Percentiles rank a stretch among this genome's conserved stretches.
Evolutionary conservation across 2,797 vertebrate species (phyloP).

Genomic region (Chanos chanos): DNA sequence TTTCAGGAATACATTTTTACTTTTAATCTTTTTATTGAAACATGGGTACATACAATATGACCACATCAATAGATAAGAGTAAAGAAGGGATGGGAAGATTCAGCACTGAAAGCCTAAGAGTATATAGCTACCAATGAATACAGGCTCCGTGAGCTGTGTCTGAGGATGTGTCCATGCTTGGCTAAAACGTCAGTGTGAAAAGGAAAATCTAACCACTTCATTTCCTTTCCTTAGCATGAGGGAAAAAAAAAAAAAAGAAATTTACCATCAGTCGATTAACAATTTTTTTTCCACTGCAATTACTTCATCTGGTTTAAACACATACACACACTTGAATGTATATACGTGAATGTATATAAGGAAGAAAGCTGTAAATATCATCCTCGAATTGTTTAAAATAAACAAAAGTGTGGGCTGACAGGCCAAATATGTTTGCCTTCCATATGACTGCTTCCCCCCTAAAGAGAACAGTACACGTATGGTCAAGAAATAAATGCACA

Average conservation of each 20-base stretch:
- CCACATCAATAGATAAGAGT: constrained; percentile 66
- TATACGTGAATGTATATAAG: constrained; percentile 68
- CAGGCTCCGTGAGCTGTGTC: constrained; percentile 64
- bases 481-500: constrained; percentile 57
- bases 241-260: constrained; percentile 40
- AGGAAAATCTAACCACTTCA: constrained; percentile 55
- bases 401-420: constrained; percentile 56
- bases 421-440: constrained; percentile 63
- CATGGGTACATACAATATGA: constrained; percentile 73
- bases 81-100: constrained; percentile 65
- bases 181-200: constrained; percentile 53
- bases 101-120: constrained; percentile 47
- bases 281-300: constrained; percentile 45
- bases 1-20: constrained; percentile 67
- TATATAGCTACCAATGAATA: constrained; percentile 60
- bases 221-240: constrained; percentile 52
- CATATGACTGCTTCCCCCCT: constrained; percentile 52
- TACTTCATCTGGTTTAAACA: constrained; percentile 64
- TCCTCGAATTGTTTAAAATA: constrained; percentile 62
- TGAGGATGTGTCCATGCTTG: constrained; percentile 63
- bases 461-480: constrained; percentile 56
- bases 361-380: constrained; percentile 54
- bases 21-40: constrained; percentile 58
- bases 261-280: constrained; percentile 13
- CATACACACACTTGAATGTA: constrained; percentile 71